Base-by-base conservation (phyloP, 2,888 invertebrate genomes). In the Holacanthella duospinosa region DNA sequence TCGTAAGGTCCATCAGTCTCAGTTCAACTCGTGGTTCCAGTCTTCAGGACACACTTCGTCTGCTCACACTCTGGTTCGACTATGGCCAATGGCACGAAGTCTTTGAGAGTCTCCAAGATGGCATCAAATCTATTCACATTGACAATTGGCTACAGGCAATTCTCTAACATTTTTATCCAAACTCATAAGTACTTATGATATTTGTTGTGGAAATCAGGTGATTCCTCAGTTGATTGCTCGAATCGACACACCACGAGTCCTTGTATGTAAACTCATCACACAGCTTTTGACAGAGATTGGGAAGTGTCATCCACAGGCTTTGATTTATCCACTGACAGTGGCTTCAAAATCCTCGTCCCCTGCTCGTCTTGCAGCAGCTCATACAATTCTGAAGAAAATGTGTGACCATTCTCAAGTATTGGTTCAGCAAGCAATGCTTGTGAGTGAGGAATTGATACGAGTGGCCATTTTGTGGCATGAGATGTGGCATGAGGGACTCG, bases 401-500 rank as follows among this genome's bases (percentile, higher is more conserved):
- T 87, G 91, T 71, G 96, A 97, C 68, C 93, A 95, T 78, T 93
- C 93, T 60, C 87, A 85, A 21, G 86, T 85, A 29, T 80, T 99
- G 56, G 97, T 99, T 0, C 88, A 89, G 73, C 97, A 99, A 77
- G 96, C 96, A 0, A 85, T 93, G 74, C 88, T 94, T 88, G 95
- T 93, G 66, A 83, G 94, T 55, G 96, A 97, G 74, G 99, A 99
- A 78, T 80, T 99, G 58, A 97, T 99, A 64, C 82, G 97, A 61
- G 95, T 97, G 1, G 97, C 99, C 1, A 99, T 99, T 70, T 80
- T 99, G 24, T 99, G 99, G 99, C 97, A 99, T 75, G 99, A 99
- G 77, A 86, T 95, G 75, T 99, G 99, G 99, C 94, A 97, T 76
- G 99, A 99, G 77, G 97, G 95, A 0, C 79, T 99, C 25, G 81